phyloP scores from a whole-genome alignment of 2,113 vertebrate genomes.

The Dromiciops gliroides region DNA sequence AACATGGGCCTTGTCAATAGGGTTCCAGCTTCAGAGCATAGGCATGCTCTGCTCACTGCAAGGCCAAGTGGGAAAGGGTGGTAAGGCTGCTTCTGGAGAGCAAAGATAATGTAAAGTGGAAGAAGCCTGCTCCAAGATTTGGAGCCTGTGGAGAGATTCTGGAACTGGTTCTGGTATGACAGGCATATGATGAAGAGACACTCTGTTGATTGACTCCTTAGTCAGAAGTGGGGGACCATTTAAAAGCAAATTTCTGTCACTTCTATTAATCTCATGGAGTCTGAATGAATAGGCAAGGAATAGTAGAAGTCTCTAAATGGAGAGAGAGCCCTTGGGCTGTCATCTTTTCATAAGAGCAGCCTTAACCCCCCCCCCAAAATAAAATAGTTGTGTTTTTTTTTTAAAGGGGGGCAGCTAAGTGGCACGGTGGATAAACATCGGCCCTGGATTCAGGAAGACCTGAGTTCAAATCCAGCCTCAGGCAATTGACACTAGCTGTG shows the following conservation, averaged over 20 bases:
- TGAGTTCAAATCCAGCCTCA: too few species aligned
- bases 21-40: neutral
- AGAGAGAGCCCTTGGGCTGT: neutral
- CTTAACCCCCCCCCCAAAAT: too few species aligned
- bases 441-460: too few species aligned
- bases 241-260: neutral
- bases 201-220: neutral
- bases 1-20: neutral
- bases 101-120: neutral
- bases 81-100: too few species aligned
- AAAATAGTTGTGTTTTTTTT: too few species aligned
- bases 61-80: neutral
- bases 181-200: neutral
- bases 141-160: neutral
- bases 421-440: too few species aligned
- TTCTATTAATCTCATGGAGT: neutral
- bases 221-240: neutral
- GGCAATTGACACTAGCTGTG: too few species aligned
- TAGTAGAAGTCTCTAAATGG: neutral
- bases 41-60: too few species aligned
- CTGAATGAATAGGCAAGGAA: neutral
- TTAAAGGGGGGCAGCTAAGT: too few species aligned
- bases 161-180: neutral
- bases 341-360: neutral
- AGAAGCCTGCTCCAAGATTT: neutral